Conservation (phyloP, 2,113 vertebrate genomes). For the Eptesicus fuscus region DNA sequence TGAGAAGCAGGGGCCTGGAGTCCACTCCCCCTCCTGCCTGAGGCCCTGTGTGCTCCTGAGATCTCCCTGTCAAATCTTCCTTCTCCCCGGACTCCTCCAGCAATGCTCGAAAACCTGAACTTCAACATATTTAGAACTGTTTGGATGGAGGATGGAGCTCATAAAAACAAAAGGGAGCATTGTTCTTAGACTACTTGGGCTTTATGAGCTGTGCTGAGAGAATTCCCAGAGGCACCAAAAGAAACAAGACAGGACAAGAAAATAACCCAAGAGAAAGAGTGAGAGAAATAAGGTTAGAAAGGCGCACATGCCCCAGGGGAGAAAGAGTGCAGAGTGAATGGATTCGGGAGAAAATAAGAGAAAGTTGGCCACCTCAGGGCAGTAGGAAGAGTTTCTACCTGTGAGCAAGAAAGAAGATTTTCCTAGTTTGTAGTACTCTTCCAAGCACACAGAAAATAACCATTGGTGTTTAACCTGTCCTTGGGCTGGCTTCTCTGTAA, state of each 20-base stretch:
- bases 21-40: neutral
- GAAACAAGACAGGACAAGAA: slow-evolving; percentile 46
- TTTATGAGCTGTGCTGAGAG: slow-evolving; percentile 4
- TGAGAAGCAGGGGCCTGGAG: rapidly evolving
- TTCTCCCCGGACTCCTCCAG: neutral
- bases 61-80: neutral
- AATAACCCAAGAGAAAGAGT: slow-evolving; percentile 12
- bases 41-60: neutral
- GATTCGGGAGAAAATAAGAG: neutral
- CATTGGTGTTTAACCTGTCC: too few species aligned
- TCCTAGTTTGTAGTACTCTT: neutral
- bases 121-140: slow-evolving; percentile 47
- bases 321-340: neutral
- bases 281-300: slow-evolving; percentile 27
- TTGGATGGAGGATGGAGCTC: neutral
- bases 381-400: neutral
- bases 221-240: neutral
- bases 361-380: neutral
- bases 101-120: slow-evolving; percentile 32
- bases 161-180: slow-evolving; percentile 39
- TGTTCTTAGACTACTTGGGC: slow-evolving; percentile 30
- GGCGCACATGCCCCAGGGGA: neutral
- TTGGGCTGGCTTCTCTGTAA: neutral
- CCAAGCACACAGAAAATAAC: neutral
- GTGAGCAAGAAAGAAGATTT: neutral